phyloP scores from a whole-genome alignment of 2,888 invertebrate genomes.

The Drosophila nigritarsus region DNA sequence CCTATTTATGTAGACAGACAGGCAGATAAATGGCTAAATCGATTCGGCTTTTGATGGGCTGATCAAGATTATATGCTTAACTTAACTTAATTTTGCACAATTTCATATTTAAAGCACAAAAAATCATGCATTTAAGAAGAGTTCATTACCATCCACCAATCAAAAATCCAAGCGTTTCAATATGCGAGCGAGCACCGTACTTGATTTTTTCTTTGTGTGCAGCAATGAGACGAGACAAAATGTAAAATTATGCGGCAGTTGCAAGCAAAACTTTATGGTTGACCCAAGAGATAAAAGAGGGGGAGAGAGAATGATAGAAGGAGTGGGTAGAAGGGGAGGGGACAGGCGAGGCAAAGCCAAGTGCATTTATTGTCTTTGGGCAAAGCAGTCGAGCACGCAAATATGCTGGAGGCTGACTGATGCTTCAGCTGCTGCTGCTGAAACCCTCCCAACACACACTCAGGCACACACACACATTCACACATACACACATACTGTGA shows the following conservation, averaged over 20 bases:
- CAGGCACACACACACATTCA: constrained; percentile 15
- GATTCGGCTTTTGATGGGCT: neutral
- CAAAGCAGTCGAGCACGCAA: constrained; percentile 58
- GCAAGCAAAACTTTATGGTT: constrained; percentile 73
- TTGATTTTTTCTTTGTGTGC: constrained; percentile 14
- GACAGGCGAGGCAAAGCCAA: constrained; percentile 18
- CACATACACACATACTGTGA: constrained; percentile 20
- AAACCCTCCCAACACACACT: constrained; percentile 25
- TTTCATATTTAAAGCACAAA: neutral
- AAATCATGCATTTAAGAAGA: neutral
- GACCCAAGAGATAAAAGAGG: constrained; percentile 54
- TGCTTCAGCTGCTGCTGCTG: constrained; percentile 28
- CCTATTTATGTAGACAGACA: too few species aligned
- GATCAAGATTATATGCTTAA: neutral
- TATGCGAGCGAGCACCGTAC: neutral
- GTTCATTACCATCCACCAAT: neutral
- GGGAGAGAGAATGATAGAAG: neutral
- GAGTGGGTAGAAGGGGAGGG: neutral
- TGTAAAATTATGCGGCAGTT: constrained; percentile 78
- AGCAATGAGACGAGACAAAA: constrained; percentile 57
- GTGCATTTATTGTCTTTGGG: constrained; percentile 64
- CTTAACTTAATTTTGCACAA: neutral
- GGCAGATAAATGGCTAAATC: too few species aligned
- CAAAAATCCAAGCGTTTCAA: neutral
- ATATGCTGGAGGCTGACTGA: constrained; percentile 64